Evolutionary conservation across 2,888 invertebrate species (phyloP).

Genomic region (Agriopis marginaria): DNA sequence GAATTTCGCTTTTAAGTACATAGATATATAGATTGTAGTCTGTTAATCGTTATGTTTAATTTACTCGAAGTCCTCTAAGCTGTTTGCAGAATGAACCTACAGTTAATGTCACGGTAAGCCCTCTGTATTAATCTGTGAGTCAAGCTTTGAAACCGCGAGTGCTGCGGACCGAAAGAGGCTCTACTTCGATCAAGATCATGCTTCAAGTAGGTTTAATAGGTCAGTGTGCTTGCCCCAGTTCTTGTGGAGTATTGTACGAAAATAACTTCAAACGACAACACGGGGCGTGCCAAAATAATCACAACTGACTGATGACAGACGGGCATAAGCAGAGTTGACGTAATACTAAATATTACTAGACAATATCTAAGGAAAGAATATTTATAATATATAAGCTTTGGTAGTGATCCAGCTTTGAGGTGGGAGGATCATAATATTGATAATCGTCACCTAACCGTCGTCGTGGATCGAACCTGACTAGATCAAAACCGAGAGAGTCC

Average conservation of each 20-base stretch:
- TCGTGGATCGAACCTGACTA: too few relatives aligned
- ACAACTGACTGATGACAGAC: slow-evolving; percentile 37
- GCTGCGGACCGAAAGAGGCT: slow-evolving; percentile 13
- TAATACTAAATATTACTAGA: slow-evolving; percentile 7
- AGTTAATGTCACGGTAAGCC: neutral
- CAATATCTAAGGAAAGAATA: neutral
- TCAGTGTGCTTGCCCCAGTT: slow-evolving; percentile 45
- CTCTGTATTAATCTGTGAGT: neutral
- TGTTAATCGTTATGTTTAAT: too few relatives aligned
- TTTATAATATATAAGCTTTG: too few relatives aligned
- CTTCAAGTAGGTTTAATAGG: slow-evolving; percentile 42
- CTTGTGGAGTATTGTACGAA: slow-evolving; percentile 38
- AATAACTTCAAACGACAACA: slow-evolving; percentile 41
- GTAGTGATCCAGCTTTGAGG: too few relatives aligned
- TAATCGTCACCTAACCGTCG: neutral
- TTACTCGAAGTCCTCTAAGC: too few relatives aligned
- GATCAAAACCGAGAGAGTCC: neutral
- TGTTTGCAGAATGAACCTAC: neutral
- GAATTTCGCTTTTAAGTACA: too few relatives aligned
- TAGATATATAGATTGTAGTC: too few relatives aligned
- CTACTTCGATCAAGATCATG: slow-evolving; percentile 36
- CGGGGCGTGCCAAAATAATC: slow-evolving; percentile 36
- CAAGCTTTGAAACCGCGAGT: slow-evolving; percentile 13
- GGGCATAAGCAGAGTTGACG: slow-evolving; percentile 29
- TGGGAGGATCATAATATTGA: neutral